A percentile compares a stretch with the other conserved stretches of the same genome.
These are phyloP conservation scores for Andrena camellia DNA, from an alignment of 2,888 invertebrate genomes.

Conservation along the genomic window DNA sequence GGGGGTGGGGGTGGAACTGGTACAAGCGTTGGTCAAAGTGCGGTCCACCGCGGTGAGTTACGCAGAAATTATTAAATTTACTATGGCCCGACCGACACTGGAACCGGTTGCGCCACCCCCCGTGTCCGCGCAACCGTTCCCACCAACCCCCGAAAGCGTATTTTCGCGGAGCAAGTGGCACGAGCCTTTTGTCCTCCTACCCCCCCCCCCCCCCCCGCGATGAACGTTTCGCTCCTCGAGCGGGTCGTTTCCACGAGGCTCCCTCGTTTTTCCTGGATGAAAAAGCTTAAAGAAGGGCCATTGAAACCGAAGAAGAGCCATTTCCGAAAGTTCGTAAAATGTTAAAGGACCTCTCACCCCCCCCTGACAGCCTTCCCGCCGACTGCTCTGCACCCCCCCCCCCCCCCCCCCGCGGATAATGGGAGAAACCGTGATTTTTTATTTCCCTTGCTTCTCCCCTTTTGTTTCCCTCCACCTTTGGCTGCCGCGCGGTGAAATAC, in stretches of 20 bases:
- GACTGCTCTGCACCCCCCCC: not conserved
- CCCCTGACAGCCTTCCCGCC: conserved; percentile 10
- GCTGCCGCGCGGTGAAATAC: not conserved
- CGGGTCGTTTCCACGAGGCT: conserved; percentile 2
- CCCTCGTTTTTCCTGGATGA: conserved; percentile 29
- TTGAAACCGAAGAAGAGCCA: conserved; percentile 62
- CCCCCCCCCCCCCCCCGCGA: too few species aligned
- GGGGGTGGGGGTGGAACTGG: conserved; percentile 17
- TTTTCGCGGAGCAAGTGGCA: conserved; percentile 13
- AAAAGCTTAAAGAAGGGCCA: conserved; percentile 43
- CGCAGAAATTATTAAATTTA: conserved; percentile 45
- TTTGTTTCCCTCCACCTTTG: conserved; percentile 2
- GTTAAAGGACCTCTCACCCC: conserved; percentile 38
- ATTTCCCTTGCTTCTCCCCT: not conserved
- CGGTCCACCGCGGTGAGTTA: conserved; percentile 43
- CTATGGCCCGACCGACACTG: conserved; percentile 6
- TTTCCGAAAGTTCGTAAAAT: conserved; percentile 61
- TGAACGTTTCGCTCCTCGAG: conserved; percentile 9
- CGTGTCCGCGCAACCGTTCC: not conserved
- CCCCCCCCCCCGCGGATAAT: conserved; percentile 11
- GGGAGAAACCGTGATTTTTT: conserved; percentile 23
- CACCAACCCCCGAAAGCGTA: conserved; percentile 4
- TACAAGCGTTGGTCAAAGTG: conserved; percentile 43
- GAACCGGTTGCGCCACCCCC: not conserved
- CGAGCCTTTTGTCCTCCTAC: conserved; percentile 35